Percentiles rank a stretch among this genome's conserved stretches.
phyloP scores from a whole-genome alignment of 2,797 vertebrate species.

The Diglossa cyanea region DNA sequence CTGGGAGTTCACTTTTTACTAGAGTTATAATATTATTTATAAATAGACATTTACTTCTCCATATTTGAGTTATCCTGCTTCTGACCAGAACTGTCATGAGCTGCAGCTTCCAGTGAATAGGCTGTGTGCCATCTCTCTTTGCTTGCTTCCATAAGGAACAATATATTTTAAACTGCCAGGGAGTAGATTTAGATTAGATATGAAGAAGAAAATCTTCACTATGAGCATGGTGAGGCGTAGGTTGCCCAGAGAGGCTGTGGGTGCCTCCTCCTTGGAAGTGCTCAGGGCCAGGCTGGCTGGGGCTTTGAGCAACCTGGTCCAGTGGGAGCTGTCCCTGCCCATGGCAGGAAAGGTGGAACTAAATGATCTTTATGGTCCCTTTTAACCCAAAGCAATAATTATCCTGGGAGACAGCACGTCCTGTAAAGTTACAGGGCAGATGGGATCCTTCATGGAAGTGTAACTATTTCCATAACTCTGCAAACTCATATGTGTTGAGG shows the following conservation, averaged over 20 bases:
- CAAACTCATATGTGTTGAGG: neutral
- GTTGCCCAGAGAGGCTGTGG: neutral
- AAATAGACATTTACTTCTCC: neutral
- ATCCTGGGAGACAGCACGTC: neutral
- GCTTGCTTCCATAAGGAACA: neutral
- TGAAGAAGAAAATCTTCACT: neutral
- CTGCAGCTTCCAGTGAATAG: neutral
- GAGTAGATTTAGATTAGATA: neutral
- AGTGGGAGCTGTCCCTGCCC: neutral
- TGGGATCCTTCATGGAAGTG: neutral
- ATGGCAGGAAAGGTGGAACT: neutral
- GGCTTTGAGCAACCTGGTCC: neutral
- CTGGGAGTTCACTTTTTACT: neutral
- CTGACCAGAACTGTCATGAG: neutral
- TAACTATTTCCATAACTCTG: neutral
- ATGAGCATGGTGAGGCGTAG: rapidly evolving
- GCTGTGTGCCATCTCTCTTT: neutral
- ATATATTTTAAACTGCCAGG: neutral
- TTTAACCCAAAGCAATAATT: neutral
- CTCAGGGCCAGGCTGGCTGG: neutral
- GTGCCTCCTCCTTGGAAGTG: neutral
- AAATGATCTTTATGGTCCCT: neutral
- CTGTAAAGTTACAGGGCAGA: neutral
- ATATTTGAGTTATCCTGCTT: neutral
- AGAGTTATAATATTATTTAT: neutral